Base-by-base conservation (phyloP, 2,113 vertebrate species). In the Piprites chloris region DNA sequence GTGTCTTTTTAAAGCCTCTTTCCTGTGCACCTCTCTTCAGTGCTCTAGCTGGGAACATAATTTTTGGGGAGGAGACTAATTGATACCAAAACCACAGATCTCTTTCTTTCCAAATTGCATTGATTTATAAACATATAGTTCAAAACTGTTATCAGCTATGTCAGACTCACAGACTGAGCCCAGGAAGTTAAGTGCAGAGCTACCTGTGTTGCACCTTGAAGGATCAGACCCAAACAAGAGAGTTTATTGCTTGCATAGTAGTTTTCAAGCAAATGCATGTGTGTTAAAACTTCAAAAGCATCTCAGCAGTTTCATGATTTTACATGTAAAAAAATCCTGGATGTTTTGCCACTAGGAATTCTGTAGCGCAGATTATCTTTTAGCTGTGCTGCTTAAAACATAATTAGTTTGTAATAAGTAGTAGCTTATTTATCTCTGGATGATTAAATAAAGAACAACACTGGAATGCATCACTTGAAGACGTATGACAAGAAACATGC, bases 231-330 rank as follows among this genome's bases (percentile, higher is more conserved):
- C 61, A 90, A 90, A 59, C 72, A 89, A 65, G 53, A 27, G 47
- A 14, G 39, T 92, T 95, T 84, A 15, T 73, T 81, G 59, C 77
- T 88, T 69, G 67, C 6, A 10, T 28, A 71, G 73, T 79, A 78
- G 24, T 87, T 95, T 92, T 89, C 42, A 89, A 73, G 75, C 65
- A 86, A 81, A 67, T 42, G 33, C 17, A 22, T 14, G 17, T 71
- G 49, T 71, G 62, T 94, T 90, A 66, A 94, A 96, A 87, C 96
- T 94, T 97, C 85, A 96, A 95, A 97, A 94, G 73, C 65, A 78
- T 80, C 68, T 41, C 46, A 93, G 65, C 41, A 95, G 59, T 58
- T 93, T 96, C 96, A 85, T 94, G 90, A 96, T 91, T 91, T 95
- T 92, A 92, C 86, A 85, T 37, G 73, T 74, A 42, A 68, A 93